Evolutionary conservation across 2,888 invertebrate species (phyloP), one percentile per base, ranked within the genome.

Genomic region (Dorcus parallelipipedus): DNA sequence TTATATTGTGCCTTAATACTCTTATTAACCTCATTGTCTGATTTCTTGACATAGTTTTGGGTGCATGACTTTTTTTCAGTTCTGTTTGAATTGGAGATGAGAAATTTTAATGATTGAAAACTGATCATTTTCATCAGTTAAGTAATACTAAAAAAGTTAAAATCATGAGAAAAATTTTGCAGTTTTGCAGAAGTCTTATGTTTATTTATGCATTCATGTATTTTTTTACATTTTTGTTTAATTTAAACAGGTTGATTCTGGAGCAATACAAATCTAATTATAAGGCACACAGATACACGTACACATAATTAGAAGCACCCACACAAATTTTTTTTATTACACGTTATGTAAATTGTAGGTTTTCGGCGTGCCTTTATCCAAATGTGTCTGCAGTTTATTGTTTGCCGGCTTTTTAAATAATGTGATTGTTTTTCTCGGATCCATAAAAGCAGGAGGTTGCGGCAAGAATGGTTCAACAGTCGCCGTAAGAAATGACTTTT

Each of bases 381-480:
- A 81, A 64, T 58, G 64, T 26, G 58, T 71, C 43, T 69, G 69
- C 67, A 54, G 78, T 67, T 73, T 82, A 73, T 83, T 84, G 79
- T 83, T 82, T 78, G 78, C 81, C 67, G 86, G 84, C 71, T 87
- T 84, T 79, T 73, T 83, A 72, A 83, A 83, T 78, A 84, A 87
- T 79, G 82, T 86, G 79, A 76, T 84, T 77, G 82, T 83, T 79
- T 90, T 90, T 84, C 83, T 83, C 75, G 83, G 84, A 78, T 85
- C 86, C 69, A 88, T 91, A 82, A 84, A 84, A 72, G 81, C 83
- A 76, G 94, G 95, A 79, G 97, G 97, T 76, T 89, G 90, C 79
- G 96, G 97, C 77, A 96, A 95, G 83, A 96, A 96, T 81, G 96
- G 95, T 80, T 96, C 96, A 67, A 93, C 96, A 68, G 91, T 97